phyloP scores from a whole-genome alignment of 1,140 invertebrate species.

The Zophobas atratus region DNA sequence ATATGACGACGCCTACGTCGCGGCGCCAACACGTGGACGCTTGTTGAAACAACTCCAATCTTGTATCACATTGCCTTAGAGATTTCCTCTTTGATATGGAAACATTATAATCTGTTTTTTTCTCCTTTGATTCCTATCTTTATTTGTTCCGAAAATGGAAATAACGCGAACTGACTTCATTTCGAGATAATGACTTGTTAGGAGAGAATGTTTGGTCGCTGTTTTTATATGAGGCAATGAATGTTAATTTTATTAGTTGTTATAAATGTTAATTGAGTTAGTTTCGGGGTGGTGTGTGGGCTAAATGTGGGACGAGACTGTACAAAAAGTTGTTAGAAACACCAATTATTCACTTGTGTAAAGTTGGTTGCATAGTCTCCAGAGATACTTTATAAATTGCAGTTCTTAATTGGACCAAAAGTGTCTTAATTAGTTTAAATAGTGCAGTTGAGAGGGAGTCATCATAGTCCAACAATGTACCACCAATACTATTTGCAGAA shows the following conservation, averaged over 20 bases:
- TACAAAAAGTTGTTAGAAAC: background rate
- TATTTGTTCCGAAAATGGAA: conserved; percentile 6
- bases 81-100: conserved; percentile 32
- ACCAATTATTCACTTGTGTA: background rate
- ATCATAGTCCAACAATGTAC: too few species aligned
- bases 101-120: conserved; percentile 26
- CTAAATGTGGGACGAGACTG: background rate
- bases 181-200: background rate
- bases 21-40: conserved; percentile 32
- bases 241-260: background rate
- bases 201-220: background rate
- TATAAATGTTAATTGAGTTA: background rate
- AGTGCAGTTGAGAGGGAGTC: too few species aligned
- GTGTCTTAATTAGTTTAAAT: too few species aligned
- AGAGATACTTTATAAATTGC: too few species aligned
- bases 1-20: conserved; percentile 35
- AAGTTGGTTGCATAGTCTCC: background rate
- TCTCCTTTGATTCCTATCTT: background rate
- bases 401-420: too few species aligned
- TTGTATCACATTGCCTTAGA: background rate
- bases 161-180: background rate
- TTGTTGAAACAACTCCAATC: background rate
- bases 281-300: background rate
- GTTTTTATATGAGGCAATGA: background rate
- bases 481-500: too few species aligned